Base-by-base conservation (phyloP, 2,797 vertebrate genomes). In the Brotogeris chrysoptera region DNA sequence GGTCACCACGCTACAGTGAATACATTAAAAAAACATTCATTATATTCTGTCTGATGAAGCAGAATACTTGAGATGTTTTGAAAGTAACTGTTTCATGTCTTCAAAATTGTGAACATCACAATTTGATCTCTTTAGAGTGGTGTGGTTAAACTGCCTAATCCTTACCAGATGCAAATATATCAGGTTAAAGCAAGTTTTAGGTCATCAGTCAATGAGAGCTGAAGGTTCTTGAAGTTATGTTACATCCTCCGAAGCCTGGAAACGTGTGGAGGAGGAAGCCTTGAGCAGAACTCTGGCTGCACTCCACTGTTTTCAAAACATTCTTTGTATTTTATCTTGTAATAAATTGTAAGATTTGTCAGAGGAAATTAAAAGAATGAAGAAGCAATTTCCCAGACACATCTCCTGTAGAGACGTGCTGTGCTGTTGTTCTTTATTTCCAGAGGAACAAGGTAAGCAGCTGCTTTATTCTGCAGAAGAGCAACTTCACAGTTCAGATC, bases 291-390 rank as follows among this genome's bases (percentile, higher is more conserved):
- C 71, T 69, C 55, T 91, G 85, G 63, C 72, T 88, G 68, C 44
- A 70, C 55, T 90, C 53, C 2, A 19, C 66, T 92, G 80, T 63
- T 93, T 92, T 92, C 85, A 80, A 93, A 95, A 93, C 64, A 68
- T 30, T 80, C 49, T 81, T 93, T 69, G n/a, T 83, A 74, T 86
- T 84, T 78, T 81, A 69, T 55, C 34, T 86, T 84, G 59, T 47
- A 86, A 91, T 72, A 92, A 94, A 90, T 76, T 16, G 23, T 66
- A 84, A 80, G 82, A 80, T 85, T 84, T 94, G 80, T 86, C 86
- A 86, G 50, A 93, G 76, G 36, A 88, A 96, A 95, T 90, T 43
- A 86, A 63, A 91, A 88, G 43, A 93, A 83, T 44, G 61, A 95
- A 92, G 55, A 44, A 93, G 60, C 72, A 81, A 72, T 90, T 74